Conservation (phyloP, 2,113 vertebrate species). For the Orycteropus afer region DNA sequence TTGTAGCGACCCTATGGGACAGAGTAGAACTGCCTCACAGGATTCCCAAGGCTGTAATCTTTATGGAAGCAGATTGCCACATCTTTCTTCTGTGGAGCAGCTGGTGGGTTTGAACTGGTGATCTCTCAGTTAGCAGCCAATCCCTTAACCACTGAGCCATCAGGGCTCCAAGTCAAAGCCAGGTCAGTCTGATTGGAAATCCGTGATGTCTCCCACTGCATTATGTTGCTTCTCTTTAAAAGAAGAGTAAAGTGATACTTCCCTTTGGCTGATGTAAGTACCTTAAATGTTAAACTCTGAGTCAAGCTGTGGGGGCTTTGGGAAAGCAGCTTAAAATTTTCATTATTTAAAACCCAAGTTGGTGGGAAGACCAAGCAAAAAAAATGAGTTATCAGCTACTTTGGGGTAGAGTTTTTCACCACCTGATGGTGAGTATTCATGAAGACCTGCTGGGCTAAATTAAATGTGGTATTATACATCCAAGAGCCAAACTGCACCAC, state of each 20-base stretch:
- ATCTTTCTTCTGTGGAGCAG: not conserved
- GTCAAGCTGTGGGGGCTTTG: not conserved
- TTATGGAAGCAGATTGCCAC: not conserved
- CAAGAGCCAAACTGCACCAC: not conserved
- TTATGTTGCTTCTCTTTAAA: not conserved
- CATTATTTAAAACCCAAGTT: conserved; percentile 30
- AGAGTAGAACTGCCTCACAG: not conserved
- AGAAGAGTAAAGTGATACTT: not conserved
- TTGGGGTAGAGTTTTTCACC: not conserved
- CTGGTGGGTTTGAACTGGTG: not conserved
- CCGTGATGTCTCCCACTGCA: not conserved
- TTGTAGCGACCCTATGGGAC: not conserved
- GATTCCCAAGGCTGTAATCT: not conserved
- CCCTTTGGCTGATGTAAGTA: not conserved
- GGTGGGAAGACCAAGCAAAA: conserved; percentile 28
- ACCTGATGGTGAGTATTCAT: not conserved
- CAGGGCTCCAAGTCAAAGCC: not conserved
- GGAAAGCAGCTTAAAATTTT: conserved; percentile 2
- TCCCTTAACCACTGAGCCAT: not conserved
- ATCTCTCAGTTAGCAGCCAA: not conserved
- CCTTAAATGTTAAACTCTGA: conserved; percentile 52
- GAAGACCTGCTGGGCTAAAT: conserved; percentile 13
- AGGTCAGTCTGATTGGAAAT: not conserved
- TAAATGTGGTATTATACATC: not conserved
- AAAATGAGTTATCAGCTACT: conserved; percentile 24